Evolutionary conservation across 2,888 invertebrate species (phyloP).

Genomic region (Orthonychiurus folsomi): DNA sequence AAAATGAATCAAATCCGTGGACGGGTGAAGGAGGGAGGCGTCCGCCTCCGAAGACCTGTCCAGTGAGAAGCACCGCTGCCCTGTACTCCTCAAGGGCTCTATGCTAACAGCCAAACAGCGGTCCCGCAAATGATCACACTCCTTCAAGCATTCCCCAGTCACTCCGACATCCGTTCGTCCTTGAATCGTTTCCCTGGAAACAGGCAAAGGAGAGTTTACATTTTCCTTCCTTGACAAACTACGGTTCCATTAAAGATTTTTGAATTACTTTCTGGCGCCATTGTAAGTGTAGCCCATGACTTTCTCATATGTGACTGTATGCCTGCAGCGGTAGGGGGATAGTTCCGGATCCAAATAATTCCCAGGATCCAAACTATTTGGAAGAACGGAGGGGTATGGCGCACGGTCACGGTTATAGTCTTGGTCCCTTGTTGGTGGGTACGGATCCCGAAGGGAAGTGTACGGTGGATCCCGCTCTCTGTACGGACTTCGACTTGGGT

Average conservation of each 20-base stretch:
- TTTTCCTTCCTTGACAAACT: too few relatives aligned
- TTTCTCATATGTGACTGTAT: conserved; percentile 44
- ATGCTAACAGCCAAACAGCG: conserved; percentile 44
- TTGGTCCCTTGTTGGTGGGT: conserved; percentile 11
- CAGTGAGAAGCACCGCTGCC: conserved; percentile 45
- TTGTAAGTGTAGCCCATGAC: conserved; percentile 43
- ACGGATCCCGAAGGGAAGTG: conserved; percentile 24
- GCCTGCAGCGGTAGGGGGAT: conserved; percentile 42
- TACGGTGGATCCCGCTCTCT: conserved; percentile 23
- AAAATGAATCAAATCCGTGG: conserved; percentile 45
- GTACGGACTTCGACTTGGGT: conserved; percentile 35
- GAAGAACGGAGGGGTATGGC: conserved; percentile 33
- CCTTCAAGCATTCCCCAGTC: conserved; percentile 43
- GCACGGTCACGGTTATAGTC: conserved; percentile 4
- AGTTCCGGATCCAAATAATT: conserved; percentile 40
- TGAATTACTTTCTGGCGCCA: conserved; percentile 42
- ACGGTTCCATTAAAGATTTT: not conserved
- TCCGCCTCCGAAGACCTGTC: conserved; percentile 44
- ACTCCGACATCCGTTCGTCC: conserved; percentile 43
- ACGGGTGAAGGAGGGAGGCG: conserved; percentile 42
- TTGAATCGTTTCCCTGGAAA: conserved; percentile 42
- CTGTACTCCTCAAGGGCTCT: conserved; percentile 43
- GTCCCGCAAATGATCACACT: conserved; percentile 43
- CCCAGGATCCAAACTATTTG: conserved; percentile 26
- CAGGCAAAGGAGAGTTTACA: not conserved